These are phyloP conservation scores for Patella ulyssiponensis DNA, from an alignment of 2,888 invertebrate species.

Conservation along the genomic window DNA sequence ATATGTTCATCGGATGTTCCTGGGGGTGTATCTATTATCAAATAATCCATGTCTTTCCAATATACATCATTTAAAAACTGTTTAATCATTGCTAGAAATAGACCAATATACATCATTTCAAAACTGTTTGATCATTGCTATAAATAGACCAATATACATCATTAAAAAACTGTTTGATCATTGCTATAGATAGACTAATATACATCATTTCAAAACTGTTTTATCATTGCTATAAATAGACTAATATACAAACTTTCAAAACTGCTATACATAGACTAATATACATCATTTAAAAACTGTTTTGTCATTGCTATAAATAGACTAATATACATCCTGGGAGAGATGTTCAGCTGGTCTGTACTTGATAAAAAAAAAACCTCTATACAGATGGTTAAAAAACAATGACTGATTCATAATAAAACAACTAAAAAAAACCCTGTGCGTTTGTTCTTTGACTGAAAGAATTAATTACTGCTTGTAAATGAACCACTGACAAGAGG, in stretches of 20 bases:
- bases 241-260: neutral
- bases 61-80: slow-evolving; percentile 96
- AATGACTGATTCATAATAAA: no score
- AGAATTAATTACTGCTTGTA: no score
- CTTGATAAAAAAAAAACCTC: no score
- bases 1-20: slow-evolving; percentile 96
- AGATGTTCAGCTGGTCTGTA: no score
- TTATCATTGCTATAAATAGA: slow-evolving; percentile 82
- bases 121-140: neutral
- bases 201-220: no score
- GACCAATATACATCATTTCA: neutral
- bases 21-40: slow-evolving; percentile 94
- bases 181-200: neutral
- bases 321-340: neutral
- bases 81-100: slow-evolving; percentile 84
- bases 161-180: neutral
- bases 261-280: neutral
- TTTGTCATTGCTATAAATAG: neutral
- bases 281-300: no score
- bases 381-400: no score
- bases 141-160: neutral
- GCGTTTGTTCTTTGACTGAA: no score
- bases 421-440: no score
- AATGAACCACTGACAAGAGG: no score
- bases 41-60: slow-evolving; percentile 91